Conservation (phyloP, 2,888 invertebrate genomes). For the Brachypalpus laphriformis region DNA sequence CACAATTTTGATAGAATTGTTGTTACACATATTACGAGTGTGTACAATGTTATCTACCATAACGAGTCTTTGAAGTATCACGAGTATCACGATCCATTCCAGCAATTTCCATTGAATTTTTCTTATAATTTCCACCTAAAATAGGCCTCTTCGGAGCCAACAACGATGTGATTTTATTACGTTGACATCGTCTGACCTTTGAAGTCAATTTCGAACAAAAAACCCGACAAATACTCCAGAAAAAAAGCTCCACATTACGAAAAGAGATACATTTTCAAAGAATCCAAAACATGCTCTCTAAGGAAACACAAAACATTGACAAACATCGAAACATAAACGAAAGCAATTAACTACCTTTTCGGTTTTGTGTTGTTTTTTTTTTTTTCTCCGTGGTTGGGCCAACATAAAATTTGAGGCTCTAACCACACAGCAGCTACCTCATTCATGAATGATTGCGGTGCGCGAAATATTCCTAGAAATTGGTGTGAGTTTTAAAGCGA, state of each 20-base stretch:
- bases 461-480: conserved; percentile 70
- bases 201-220: conserved; percentile 10
- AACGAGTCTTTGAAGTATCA: background rate
- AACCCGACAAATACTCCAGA: conserved; percentile 25
- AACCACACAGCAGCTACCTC: conserved; percentile 57
- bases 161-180: conserved; percentile 34
- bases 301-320: conserved; percentile 53
- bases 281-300: conserved; percentile 60
- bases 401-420: conserved; percentile 47
- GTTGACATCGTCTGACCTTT: conserved; percentile 61
- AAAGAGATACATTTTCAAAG: conserved; percentile 56
- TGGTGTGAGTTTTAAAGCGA: conserved; percentile 64
- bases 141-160: background rate
- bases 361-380: background rate
- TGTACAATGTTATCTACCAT: too few relatives aligned
- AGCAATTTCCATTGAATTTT: conserved; percentile 41
- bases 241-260: conserved; percentile 34
- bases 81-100: background rate
- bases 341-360: conserved; percentile 58
- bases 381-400: conserved; percentile 15
- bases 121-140: conserved; percentile 40
- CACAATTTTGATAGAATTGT: too few relatives aligned
- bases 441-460: conserved; percentile 69
- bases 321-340: conserved; percentile 71
- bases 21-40: too few relatives aligned